Base-by-base conservation (phyloP, 2,888 invertebrate genomes). In the Crematogaster levior region DNA sequence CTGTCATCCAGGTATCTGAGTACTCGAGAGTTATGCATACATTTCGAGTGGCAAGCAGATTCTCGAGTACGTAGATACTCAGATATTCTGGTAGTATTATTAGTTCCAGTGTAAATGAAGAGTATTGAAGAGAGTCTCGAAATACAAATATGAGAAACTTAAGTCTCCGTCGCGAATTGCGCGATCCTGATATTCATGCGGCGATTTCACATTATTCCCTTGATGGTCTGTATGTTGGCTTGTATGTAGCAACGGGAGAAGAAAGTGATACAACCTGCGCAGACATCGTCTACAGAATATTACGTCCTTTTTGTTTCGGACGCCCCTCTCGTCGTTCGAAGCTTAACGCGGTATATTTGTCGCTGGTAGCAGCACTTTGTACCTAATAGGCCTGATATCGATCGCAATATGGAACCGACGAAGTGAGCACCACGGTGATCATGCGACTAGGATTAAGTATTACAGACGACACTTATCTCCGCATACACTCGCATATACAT, bases 361-460 rank as follows among this genome's bases (percentile, higher is more conserved):
- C n/a, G 56, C 51, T 63, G 46, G 1, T 53, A 66, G 56, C 73
- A 83, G 79, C 79, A 66, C 66, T 77, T 74, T 30, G 27, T 83
- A 30, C 5, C 81, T 24, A 63, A 61, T 90, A 89, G 88, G 88
- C 87, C 88, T 83, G 82, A 84, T 77, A 82, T 85, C 74, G 73
- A 84, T 46, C 73, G 30, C 70, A 61, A 83, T 74, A 84, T 73
- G 27, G 61, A 80, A 85, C 84, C 89, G 89, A 86, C 85, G 85
- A 89, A 86, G 85, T 77, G 79, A 85, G 65, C 86, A 89, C 61
- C 68, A 84, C 84, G 83, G 85, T 82, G 84, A 81, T 82, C 82
- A 82, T 84, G 56, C 81, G 48, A 70, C n/a, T 75, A 48, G 88
- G 66, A 51, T 86, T 82, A 86, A 83, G 74, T 81, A 83, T 81